Evolutionary conservation across 2,797 vertebrate genomes (phyloP), one percentile per base, ranked within the genome.

Genomic region (Acanthis flammea): DNA sequence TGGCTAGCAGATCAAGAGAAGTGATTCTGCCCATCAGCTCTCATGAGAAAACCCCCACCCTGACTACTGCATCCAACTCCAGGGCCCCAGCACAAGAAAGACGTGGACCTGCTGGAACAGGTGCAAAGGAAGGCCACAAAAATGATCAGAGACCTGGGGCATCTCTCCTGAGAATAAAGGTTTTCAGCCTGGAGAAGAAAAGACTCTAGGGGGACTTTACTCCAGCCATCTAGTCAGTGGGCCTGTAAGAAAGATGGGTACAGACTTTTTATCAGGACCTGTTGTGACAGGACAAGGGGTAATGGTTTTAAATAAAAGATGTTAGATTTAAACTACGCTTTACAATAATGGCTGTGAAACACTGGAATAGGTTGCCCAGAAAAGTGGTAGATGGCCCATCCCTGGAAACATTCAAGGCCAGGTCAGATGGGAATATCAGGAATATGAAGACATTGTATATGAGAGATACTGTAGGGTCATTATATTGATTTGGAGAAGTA

Each of bases 141-240:
- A 33, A 71, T 0, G 0, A 27, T 41, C 23, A 60, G 33, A 42
- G 25, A 30, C 14, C 10, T 79, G 23, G 6, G 53, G 3, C 28
- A 71, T 15, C 42, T 41, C 16, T 58, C 16, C 17, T 61, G 42
- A 61, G 10, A 31, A 7, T 6, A 30, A 45, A 25, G 10, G 9
- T 27, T 18, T 28, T 71, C 51, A 71, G 10, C 21, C 14, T 55
- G 27, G 14, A 65, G 28, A 50, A 45, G 4, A 65, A 14, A 41
- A 55, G 12, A 27, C 33, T 88, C 48, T 6, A 7, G 23, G 10
- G 6, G 48, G 10, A 39, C 19, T 23, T 55, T n/a, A 58, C 10
- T 54, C 17, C 25, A 87, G 35, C 16, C 14, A 50, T 74, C 23
- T n/a, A 65, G 9, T 13, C 24, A 66, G 7, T 33, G 3, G 11